These are phyloP conservation scores for Gymnarchus niloticus DNA, from an alignment of 2,113 vertebrate species.

Conservation along the genomic window DNA sequence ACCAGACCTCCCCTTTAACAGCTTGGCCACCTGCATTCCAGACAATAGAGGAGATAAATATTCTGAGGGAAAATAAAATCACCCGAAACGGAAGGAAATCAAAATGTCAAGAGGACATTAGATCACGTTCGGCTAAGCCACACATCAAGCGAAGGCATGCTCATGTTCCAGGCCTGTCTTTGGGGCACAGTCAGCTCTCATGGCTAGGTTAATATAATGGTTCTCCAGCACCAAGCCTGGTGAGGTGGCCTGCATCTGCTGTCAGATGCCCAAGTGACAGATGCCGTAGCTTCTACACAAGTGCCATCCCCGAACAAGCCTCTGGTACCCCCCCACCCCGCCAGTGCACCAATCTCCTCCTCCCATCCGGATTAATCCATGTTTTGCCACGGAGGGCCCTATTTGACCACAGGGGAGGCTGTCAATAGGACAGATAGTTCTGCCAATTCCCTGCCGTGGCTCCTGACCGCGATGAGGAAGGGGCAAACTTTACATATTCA, in stretches of 20 bases:
- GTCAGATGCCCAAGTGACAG: neutral
- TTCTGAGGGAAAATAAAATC: neutral
- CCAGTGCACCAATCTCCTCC: neutral
- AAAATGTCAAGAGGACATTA: neutral
- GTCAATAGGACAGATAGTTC: slow-evolving; percentile 71
- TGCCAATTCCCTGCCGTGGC: slow-evolving; percentile 55
- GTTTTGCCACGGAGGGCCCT: slow-evolving; percentile 23
- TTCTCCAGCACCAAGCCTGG: neutral
- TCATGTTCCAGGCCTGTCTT: neutral
- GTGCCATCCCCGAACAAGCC: slow-evolving; percentile 22
- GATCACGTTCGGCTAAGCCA: neutral
- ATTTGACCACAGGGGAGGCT: slow-evolving; percentile 63
- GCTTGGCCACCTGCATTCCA: neutral
- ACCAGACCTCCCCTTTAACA: neutral
- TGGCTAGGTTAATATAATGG: neutral
- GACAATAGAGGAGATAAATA: neutral
- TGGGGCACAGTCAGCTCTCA: neutral
- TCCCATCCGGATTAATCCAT: neutral
- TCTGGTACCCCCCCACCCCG: neutral
- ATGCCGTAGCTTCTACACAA: neutral
- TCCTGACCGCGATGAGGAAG: slow-evolving; percentile 30
- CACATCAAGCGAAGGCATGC: neutral
- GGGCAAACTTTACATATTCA: slow-evolving; percentile 61
- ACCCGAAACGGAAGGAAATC: neutral
- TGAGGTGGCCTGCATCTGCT: neutral